These are phyloP conservation scores for Plebejus anna DNA, from an alignment of 2,888 invertebrate genomes.

Conservation along the genomic window DNA sequence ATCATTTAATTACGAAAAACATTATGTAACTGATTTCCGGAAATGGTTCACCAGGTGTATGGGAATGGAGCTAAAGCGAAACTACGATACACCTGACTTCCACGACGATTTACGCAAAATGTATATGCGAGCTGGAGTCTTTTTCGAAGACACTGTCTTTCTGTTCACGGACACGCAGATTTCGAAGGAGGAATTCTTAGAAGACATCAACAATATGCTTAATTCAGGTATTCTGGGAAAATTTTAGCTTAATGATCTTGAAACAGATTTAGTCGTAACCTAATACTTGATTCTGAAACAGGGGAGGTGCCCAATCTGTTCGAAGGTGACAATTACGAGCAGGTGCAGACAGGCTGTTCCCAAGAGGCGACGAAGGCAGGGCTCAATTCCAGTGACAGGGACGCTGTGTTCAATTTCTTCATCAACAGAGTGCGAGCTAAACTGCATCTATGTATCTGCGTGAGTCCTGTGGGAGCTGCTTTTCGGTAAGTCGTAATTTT, in stretches of 20 bases:
- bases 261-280: background rate
- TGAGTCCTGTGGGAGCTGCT: slow-evolving; percentile 94
- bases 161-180: slow-evolving; percentile 95
- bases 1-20: background rate
- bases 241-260: background rate
- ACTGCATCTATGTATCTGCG: slow-evolving; percentile 91
- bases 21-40: background rate
- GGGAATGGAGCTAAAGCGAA: slow-evolving; percentile 92
- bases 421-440: slow-evolving; percentile 90
- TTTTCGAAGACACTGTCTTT: slow-evolving; percentile 88
- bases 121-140: slow-evolving; percentile 88
- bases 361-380: slow-evolving; percentile 85
- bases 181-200: slow-evolving; percentile 92
- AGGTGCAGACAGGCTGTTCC: slow-evolving; percentile 87
- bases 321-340: slow-evolving; percentile 91
- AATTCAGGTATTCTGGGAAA: slow-evolving; percentile 83
- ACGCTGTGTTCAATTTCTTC: slow-evolving; percentile 91
- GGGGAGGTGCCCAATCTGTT: slow-evolving; percentile 96
- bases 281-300: slow-evolving; percentile 43
- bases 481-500: slow-evolving; percentile 80
- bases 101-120: slow-evolving; percentile 91
- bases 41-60: slow-evolving; percentile 80
- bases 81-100: slow-evolving; percentile 90
- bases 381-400: slow-evolving; percentile 84
- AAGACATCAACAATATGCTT: slow-evolving; percentile 94